Percentiles rank a stretch among this genome's conserved stretches.
Evolutionary conservation across 92 coral and sea anemone genomes (phyloP).

Genomic region (Siderastrea siderea): DNA sequence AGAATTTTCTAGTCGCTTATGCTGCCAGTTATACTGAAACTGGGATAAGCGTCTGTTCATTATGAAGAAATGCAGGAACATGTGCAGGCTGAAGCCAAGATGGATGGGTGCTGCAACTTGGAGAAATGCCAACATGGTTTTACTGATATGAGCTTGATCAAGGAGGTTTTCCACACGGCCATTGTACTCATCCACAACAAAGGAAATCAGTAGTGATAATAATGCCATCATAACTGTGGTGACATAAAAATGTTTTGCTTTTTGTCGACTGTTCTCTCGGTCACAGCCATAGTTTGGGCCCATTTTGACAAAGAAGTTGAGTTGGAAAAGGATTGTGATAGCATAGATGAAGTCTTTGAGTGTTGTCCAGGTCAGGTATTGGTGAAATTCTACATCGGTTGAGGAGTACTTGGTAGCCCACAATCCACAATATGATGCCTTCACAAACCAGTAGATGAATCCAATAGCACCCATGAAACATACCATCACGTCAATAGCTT

Average conservation of each 20-base stretch:
- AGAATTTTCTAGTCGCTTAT: constrained; percentile 7
- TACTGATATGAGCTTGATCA: constrained; percentile 51
- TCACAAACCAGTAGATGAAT: constrained; percentile 81
- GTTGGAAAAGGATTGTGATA: constrained; percentile 79
- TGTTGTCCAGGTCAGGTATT: constrained; percentile 78
- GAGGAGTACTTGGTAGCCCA: constrained; percentile 54
- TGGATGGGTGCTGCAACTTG: constrained; percentile 85
- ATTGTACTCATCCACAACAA: constrained; percentile 86
- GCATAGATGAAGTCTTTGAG: constrained; percentile 71
- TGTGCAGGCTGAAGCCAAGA: constrained; percentile 86
- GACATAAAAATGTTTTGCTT: constrained; percentile 70
- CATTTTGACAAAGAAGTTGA: constrained; percentile 88
- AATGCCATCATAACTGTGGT: constrained; percentile 82
- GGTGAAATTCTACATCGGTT: constrained; percentile 1
- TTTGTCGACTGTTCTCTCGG: constrained; percentile 45
- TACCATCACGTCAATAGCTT: constrained; percentile 89
- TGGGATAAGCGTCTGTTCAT: constrained; percentile 74
- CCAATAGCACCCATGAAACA: constrained; percentile 88
- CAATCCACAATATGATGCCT: constrained; percentile 71
- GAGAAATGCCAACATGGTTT: constrained; percentile 63
- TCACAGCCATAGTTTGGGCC: constrained; percentile 81
- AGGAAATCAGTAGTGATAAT: constrained; percentile 66
- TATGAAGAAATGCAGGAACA: constrained; percentile 87
- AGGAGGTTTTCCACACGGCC: constrained; percentile 77
- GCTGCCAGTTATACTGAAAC: constrained; percentile 45